A percentile compares a stretch with the other conserved stretches of the same genome.
Conservation (phyloP, 2,113 vertebrate genomes). For the Gobius niger region DNA sequence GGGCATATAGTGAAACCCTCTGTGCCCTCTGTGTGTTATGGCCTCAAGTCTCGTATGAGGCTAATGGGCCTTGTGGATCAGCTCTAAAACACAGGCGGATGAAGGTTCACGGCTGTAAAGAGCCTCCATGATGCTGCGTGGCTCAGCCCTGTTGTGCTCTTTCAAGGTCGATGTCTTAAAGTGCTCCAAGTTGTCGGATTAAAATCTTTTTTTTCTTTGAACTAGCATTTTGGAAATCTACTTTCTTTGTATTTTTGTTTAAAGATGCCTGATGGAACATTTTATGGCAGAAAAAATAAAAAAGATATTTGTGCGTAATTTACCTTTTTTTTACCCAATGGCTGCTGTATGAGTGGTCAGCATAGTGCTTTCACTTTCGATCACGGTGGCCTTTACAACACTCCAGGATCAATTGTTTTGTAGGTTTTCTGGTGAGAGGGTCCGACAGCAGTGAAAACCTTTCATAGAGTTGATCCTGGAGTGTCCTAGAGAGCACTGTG, state of each 20-base stretch:
- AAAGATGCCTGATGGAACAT: no score
- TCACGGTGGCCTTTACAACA: no score
- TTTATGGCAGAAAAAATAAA: no score
- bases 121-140: constrained; percentile 30
- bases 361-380: no score
- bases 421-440: no score
- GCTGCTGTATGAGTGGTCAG: no score
- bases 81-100: constrained; percentile 55
- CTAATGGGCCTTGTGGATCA: constrained; percentile 53
- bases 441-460: no score
- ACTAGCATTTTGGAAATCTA: neutral
- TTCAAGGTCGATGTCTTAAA: constrained; percentile 46
- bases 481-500: no score
- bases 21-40: constrained; percentile 47
- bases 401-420: no score
- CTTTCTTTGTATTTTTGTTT: neutral
- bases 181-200: constrained; percentile 12
- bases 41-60: constrained; percentile 44
- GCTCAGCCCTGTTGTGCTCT: constrained; percentile 19
- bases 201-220: neutral
- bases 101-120: constrained; percentile 51
- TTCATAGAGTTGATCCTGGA: no score
- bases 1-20: constrained; percentile 42
- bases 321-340: no score
- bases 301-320: no score